These are phyloP conservation scores for Gibbula magus DNA, from an alignment of 2,888 invertebrate genomes.

Conservation along the genomic window DNA sequence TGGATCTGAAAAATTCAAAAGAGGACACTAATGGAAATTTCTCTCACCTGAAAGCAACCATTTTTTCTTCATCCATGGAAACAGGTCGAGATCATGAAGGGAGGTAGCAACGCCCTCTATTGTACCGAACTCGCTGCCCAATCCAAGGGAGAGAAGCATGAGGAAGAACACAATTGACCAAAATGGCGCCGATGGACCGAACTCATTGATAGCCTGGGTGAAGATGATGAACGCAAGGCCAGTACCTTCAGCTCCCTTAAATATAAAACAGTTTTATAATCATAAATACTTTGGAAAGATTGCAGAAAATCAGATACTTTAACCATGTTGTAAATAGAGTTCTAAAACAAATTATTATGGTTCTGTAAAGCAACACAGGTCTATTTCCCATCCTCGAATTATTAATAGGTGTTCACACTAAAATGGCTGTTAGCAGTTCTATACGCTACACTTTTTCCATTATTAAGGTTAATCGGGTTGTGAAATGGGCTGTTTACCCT, in stretches of 20 bases:
- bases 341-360: no score
- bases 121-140: constrained; percentile 96
- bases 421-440: no score
- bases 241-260: constrained; percentile 94
- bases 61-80: constrained; percentile 91
- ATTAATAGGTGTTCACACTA: no score
- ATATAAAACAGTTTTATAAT: constrained; percentile 41
- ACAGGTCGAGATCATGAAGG: constrained; percentile 93
- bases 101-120: constrained; percentile 97
- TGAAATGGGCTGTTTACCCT: no score
- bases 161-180: constrained; percentile 97
- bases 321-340: no score
- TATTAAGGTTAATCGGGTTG: no score
- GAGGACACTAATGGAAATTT: neutral
- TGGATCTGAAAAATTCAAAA: no score
- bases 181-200: constrained; percentile 91
- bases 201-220: constrained; percentile 94
- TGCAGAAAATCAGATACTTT: no score
- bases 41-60: constrained; percentile 63
- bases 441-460: no score
- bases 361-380: no score
- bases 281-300: no score
- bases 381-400: no score
- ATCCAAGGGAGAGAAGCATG: constrained; percentile 93
- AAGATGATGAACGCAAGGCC: constrained; percentile 98